Conservation (phyloP, 2,113 vertebrate genomes). For the Cyanocitta stelleri region DNA sequence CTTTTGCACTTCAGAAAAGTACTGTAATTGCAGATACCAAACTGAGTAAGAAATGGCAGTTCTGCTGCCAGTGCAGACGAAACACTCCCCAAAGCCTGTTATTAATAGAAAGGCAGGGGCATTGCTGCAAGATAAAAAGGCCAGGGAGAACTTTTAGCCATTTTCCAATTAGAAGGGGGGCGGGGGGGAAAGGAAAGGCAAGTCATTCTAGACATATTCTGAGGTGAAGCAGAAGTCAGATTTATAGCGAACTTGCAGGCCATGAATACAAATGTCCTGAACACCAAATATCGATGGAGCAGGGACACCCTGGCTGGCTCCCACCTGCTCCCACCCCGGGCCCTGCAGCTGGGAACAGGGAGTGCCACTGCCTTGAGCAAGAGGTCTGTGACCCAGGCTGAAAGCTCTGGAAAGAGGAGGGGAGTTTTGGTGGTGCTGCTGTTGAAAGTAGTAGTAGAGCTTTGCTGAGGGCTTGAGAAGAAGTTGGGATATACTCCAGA, state of each 20-base stretch:
- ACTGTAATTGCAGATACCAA: conserved; percentile 34
- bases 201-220: background rate
- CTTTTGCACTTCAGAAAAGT: conserved; percentile 38
- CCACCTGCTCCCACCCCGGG: background rate
- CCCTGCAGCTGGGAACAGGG: background rate
- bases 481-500: background rate
- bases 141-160: background rate
- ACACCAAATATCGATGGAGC: background rate
- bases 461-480: background rate
- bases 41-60: conserved; percentile 21
- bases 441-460: background rate
- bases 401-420: background rate
- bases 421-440: background rate
- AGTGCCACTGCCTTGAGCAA: background rate
- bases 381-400: background rate
- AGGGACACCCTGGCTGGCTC: background rate
- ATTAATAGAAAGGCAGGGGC: conserved; percentile 37
- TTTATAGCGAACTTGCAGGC: background rate
- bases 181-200: background rate
- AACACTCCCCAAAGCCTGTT: conserved; percentile 10
- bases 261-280: background rate
- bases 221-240: background rate
- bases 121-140: conserved; percentile 1
- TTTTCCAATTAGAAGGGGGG: background rate
- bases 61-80: background rate